A percentile compares a stretch with the other conserved stretches of the same genome.
Conservation (phyloP, 2,797 vertebrate species). For the Onychomys torridus region DNA sequence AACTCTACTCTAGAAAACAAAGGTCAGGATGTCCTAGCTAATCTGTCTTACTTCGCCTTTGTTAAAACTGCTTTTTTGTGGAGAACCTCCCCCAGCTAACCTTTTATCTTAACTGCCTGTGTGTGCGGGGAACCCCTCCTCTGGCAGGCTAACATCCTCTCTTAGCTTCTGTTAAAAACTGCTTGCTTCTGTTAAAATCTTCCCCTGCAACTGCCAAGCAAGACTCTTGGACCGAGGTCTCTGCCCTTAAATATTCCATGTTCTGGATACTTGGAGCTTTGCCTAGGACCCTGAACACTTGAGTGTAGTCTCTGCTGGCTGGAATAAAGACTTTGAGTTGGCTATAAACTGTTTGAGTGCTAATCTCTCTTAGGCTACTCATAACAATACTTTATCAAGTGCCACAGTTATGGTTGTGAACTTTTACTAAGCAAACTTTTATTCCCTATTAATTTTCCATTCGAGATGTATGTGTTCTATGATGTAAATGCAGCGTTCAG, state of each 20-base stretch:
- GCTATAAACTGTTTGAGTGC: background rate
- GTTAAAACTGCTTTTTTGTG: background rate
- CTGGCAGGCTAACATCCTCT: too few relatives aligned
- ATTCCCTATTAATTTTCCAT: background rate
- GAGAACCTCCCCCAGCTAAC: background rate
- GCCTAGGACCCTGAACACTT: background rate
- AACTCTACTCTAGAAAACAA: background rate
- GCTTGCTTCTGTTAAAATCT: background rate
- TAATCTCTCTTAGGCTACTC: background rate
- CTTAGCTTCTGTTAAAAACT: background rate
- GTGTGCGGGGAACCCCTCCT: background rate
- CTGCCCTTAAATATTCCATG: background rate
- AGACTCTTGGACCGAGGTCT: background rate
- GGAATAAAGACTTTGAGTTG: background rate
- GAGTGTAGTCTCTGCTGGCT: background rate
- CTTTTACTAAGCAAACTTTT: background rate
- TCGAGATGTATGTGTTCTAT: background rate
- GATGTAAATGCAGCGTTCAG: background rate
- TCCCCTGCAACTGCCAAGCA: background rate
- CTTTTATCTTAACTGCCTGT: background rate
- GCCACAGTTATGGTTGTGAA: background rate
- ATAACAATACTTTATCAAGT: background rate
- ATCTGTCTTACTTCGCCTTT: background rate
- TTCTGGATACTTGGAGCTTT: background rate
- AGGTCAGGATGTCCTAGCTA: background rate